Percentiles rank a stretch among this genome's conserved stretches.
Evolutionary conservation across 2,113 vertebrate genomes (phyloP).

Genomic region (Grammomys surdaster): DNA sequence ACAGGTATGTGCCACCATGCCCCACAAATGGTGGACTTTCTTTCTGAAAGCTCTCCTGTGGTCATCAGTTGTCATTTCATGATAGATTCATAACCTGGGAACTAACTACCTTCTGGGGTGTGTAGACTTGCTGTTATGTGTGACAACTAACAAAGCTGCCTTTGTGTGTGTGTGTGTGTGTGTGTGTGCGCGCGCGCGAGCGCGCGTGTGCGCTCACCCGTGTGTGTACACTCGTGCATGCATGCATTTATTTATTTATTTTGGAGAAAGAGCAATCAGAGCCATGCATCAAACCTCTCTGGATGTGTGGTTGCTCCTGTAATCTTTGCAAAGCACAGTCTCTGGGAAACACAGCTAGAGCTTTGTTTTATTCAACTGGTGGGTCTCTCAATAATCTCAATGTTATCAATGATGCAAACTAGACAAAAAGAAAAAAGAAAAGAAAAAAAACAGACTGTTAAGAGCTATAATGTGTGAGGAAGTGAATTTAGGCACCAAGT

Average conservation of each 20-base stretch:
- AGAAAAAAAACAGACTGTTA: neutral
- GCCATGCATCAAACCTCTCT: neutral
- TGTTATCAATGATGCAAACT: neutral
- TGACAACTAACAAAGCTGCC: neutral
- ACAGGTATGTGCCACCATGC: neutral
- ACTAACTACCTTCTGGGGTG: neutral
- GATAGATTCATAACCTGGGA: conserved; percentile 1
- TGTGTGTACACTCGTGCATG: too few relatives aligned
- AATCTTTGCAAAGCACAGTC: neutral
- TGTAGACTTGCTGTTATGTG: neutral
- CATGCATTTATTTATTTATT: neutral
- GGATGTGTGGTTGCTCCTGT: neutral
- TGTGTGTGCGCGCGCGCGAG: too few relatives aligned
- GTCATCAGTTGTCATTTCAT: neutral
- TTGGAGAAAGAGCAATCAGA: neutral
- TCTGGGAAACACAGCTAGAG: neutral
- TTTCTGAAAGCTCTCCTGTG: neutral
- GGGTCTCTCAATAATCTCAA: neutral
- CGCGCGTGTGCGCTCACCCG: too few relatives aligned
- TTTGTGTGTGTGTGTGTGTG: neutral
- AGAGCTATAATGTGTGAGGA: neutral
- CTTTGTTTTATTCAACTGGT: neutral
- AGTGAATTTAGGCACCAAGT: neutral
- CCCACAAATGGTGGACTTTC: neutral
- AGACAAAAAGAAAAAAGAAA: neutral